Evolutionary conservation across 1,140 invertebrate genomes (phyloP), one percentile per base, ranked within the genome.

Genomic region (Zophobas atratus): DNA sequence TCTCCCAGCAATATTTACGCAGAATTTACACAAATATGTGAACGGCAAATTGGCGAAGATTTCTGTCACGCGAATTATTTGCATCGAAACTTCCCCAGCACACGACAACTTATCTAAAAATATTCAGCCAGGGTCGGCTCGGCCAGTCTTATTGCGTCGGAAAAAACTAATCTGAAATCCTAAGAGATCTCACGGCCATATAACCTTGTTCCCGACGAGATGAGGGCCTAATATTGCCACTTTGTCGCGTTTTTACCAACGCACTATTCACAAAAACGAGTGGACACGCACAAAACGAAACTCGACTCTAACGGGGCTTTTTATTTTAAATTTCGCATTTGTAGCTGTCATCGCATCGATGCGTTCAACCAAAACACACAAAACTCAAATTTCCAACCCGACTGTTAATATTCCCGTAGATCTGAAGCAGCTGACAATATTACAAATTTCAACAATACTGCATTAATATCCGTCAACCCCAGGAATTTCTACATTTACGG

Each of bases 381-480:
- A 20, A 20, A 20, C 20, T 20, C 20, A 20, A 20, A 20, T 20
- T 20, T 20, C 20, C 20, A 20, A 20, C 20, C 20, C 20, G 20
- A 20, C 2, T 6, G 33, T 51, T 51, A n/a, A 49, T 49, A 20
- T 51, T 51, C 49, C n/a, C 8, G 33, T 51, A 51, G 49, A 51
- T 51, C 33, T 51, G 6, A 51, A 51, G 49, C 49, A 51, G 49
- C 49, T 51, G 49, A 51, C 49, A 51, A 51, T 6, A 51, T 51
- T 51, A 51, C 49, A 51, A 51, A 51, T 51, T 51, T 51, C 49
- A 51, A 51, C 49, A 51, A 51, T 20, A 20, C 20, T 20, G 20
- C 49, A 32, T 51, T 51, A 51, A 51, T 6, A 51, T 51, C 49
- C 49, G 33, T 51, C 33, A 20, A 20, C 20, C 20, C 20, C 20